A percentile compares a stretch with the other conserved stretches of the same genome.
Evolutionary conservation across 2,797 vertebrate genomes (phyloP).

Genomic region (Phyllotis vaccarum): DNA sequence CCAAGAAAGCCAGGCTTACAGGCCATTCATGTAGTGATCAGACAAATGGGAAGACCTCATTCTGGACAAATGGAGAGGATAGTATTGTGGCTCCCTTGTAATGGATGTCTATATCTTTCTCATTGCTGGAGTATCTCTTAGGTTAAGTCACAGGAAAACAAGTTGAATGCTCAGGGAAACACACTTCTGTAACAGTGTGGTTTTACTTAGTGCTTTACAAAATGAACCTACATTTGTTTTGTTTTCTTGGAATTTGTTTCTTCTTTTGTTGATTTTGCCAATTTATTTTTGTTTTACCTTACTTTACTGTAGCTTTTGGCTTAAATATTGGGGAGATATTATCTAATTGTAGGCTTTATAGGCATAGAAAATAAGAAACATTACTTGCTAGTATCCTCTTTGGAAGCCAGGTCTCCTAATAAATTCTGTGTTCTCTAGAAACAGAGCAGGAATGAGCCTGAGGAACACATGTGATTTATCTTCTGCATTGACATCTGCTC

Average conservation of each 20-base stretch:
- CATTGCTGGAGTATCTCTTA: conserved; percentile 57
- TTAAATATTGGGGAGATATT: neutral
- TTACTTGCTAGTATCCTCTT: conserved; percentile 14
- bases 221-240: conserved; percentile 67
- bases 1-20: neutral
- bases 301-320: conserved; percentile 49
- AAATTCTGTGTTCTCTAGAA: neutral
- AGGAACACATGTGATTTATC: neutral
- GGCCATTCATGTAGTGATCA: conserved; percentile 7
- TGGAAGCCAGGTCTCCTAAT: conserved; percentile 18
- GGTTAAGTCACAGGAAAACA: conserved; percentile 45
- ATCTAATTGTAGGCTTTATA: conserved; percentile 62
- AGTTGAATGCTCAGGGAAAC: conserved; percentile 73
- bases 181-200: neutral
- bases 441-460: neutral
- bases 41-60: conserved; percentile 68
- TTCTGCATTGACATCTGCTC: neutral
- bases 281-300: conserved; percentile 65
- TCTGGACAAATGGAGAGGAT: conserved; percentile 45
- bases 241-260: conserved; percentile 47
- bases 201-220: conserved; percentile 71
- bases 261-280: conserved; percentile 53
- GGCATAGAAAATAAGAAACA: conserved; percentile 16
- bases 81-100: conserved; percentile 25
- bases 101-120: conserved; percentile 68